Evolutionary conservation across 1,140 invertebrate genomes (phyloP).

Genomic region (Magallana angulata): DNA sequence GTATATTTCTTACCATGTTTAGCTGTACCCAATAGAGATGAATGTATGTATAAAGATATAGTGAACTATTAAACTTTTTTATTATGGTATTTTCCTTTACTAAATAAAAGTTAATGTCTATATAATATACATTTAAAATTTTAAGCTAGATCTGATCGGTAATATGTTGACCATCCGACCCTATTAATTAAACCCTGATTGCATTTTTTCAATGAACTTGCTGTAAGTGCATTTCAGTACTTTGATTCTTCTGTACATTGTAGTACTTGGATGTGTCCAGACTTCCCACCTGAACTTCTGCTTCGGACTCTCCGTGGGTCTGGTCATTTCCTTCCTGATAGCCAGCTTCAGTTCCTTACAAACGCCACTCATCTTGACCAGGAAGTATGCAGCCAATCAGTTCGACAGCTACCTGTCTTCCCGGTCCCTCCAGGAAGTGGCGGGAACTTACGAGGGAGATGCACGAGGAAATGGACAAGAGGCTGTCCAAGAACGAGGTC

Average conservation of each 20-base stretch:
- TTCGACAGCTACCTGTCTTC: background rate
- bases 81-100: too few relatives aligned
- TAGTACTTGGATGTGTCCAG: slow-evolving; percentile 8
- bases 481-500: background rate
- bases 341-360: slow-evolving; percentile 27
- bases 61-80: too few relatives aligned
- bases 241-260: background rate
- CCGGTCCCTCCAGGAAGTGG: background rate
- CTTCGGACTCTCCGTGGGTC: slow-evolving; percentile 51
- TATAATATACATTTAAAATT: too few relatives aligned
- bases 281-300: slow-evolving; percentile 50
- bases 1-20: too few relatives aligned
- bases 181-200: too few relatives aligned
- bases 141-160: too few relatives aligned
- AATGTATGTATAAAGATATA: too few relatives aligned
- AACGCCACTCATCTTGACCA: background rate
- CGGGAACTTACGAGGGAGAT: background rate
- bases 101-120: too few relatives aligned
- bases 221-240: background rate
- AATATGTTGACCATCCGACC: too few relatives aligned
- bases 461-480: slow-evolving; percentile 54
- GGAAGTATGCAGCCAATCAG: background rate
- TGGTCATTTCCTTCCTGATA: slow-evolving; percentile 48
- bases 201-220: too few relatives aligned
- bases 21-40: too few relatives aligned